Base-by-base conservation (phyloP, 2,113 vertebrate genomes). In the Trogon surrucura region DNA sequence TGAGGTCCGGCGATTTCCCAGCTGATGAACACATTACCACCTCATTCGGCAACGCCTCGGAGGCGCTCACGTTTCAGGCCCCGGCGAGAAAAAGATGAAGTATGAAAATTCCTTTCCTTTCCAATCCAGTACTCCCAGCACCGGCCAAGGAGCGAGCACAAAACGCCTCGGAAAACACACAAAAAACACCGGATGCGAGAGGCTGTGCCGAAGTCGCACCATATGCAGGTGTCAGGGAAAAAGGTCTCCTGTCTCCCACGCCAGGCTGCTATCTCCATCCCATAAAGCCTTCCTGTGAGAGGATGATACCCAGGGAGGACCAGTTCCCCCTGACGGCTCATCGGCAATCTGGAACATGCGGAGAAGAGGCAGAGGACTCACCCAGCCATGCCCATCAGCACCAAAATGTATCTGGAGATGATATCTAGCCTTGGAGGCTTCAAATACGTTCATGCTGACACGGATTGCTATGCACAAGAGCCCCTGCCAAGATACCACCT, bases 101-200 rank as follows among this genome's bases (percentile, higher is more conserved):
- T 97, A 97, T 96, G 96, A 97, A 97, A 97, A 97, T 92, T 88
- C 61, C 83, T 96, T 97, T 97, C 96, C 96, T 94, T 96, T 97
- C 96, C 96, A 97, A 97, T 92, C 93, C 83, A 88, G 96, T 92
- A 65, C 77, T 97, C 86, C 93, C 90, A 92, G 95, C 95, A 86
- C 83, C 3, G 88, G 92, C 88, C 93, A 91, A 96, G 77, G 93
- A 94, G 73, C 3, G n/a, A 94, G 91, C 51, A 94, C 95, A 93
- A 94, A 97, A 95, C 80, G 22, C 82, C 85, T 97, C 90, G 2
- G 92, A 96, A 93, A 95, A 95, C 72, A 94, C 75, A 96, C 44
- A 92, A 32, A 88, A 81, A 90, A 79, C 69, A 96, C 92, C 92
- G 95, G 93, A 96, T 2, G 85, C 38, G 53, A 95, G 93, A 96